Percentiles rank a stretch among this genome's conserved stretches.
phyloP scores from a whole-genome alignment of 2,113 vertebrate genomes.

The Megaceryle torquata region DNA sequence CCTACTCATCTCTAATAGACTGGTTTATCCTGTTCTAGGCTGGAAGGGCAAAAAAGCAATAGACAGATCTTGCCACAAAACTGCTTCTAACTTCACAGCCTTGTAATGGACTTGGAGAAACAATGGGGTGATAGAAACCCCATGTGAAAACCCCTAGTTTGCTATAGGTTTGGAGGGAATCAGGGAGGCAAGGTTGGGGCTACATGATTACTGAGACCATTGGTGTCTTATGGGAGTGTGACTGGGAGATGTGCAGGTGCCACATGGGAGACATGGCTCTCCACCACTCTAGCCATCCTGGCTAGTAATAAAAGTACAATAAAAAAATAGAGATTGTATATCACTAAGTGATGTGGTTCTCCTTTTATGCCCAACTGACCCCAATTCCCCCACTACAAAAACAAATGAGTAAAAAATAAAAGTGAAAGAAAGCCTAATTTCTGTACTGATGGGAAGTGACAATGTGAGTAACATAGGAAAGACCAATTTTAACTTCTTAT shows the following conservation, averaged over 20 bases:
- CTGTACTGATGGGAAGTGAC: background rate
- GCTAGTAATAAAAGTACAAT: too few relatives aligned
- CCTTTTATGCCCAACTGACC: background rate
- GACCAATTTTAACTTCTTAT: background rate
- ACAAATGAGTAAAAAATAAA: background rate
- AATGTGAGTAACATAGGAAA: background rate
- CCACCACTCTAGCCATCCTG: background rate
- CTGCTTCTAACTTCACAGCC: background rate
- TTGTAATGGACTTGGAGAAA: background rate
- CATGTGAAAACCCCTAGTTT: rapidly evolving
- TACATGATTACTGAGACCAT: background rate
- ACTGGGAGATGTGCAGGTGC: background rate
- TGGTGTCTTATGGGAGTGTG: background rate
- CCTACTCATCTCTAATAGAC: background rate
- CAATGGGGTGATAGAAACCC: background rate
- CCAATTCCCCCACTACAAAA: background rate
- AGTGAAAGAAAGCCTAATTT: background rate
- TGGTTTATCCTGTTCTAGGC: background rate
- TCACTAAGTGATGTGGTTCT: background rate
- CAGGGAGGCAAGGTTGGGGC: background rate
- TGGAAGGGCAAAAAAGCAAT: background rate
- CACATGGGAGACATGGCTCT: background rate
- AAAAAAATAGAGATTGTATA: too few relatives aligned
- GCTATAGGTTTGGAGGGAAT: background rate
- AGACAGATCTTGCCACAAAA: background rate